phyloP scores from a whole-genome alignment of 2,888 invertebrate species.

The Rotaria sp. region DNA sequence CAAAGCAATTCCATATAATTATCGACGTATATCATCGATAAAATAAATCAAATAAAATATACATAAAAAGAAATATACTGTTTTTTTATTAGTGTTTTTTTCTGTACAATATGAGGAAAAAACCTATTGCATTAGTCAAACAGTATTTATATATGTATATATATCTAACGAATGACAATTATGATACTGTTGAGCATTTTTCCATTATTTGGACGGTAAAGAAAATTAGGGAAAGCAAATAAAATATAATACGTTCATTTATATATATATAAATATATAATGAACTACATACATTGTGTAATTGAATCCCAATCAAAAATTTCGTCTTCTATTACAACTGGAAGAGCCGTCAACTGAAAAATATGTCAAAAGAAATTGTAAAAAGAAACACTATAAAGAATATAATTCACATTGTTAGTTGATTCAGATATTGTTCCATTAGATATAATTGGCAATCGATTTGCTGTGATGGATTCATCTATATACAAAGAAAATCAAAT shows the following conservation, averaged over 20 bases:
- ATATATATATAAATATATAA: neutral
- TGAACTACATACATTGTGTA: neutral
- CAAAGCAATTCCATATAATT: neutral
- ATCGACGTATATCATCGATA: neutral
- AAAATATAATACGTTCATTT: neutral
- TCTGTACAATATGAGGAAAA: neutral
- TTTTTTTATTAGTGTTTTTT: neutral
- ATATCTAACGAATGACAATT: neutral
- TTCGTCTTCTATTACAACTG: neutral
- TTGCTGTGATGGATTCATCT: neutral
- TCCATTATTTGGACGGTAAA: neutral
- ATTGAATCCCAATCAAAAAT: conserved; percentile 25
- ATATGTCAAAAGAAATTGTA: neutral
- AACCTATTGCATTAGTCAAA: neutral
- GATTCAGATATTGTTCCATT: neutral
- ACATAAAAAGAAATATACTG: neutral
- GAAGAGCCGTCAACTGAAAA: neutral
- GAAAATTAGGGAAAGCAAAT: neutral
- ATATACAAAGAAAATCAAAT: neutral
- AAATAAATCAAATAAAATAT: neutral
- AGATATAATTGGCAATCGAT: neutral
- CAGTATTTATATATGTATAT: neutral
- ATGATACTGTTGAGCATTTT: neutral
- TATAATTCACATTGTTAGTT: neutral
- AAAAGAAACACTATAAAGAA: neutral